Conservation (phyloP, 2,797 vertebrate genomes). For the Apogon hyalosoma region DNA sequence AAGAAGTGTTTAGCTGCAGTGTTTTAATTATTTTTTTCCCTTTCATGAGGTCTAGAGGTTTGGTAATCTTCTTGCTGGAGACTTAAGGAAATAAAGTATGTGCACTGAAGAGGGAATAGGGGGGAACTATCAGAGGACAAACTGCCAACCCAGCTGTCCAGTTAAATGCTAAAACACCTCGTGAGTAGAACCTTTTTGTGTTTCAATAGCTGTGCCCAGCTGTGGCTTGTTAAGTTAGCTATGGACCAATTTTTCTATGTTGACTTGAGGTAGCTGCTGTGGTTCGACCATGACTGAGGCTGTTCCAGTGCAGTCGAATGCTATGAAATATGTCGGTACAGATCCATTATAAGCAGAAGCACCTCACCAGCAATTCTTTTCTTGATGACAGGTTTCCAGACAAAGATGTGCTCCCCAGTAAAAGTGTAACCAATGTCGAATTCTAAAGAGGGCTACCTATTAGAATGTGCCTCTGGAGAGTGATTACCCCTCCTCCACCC, state of each 20-base stretch:
- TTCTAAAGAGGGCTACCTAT: conserved; percentile 1
- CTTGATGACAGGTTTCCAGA: conserved; percentile 36
- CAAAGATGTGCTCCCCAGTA: conserved; percentile 26
- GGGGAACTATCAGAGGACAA: conserved; percentile 34
- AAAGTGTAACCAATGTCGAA: conserved; percentile 9
- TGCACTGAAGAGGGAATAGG: conserved; percentile 10
- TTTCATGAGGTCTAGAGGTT: conserved; percentile 77
- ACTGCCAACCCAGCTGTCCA: conserved; percentile 43
- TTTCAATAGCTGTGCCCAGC: conserved; percentile 42
- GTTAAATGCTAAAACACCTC: conserved; percentile 62
- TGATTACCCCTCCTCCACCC: neutral
- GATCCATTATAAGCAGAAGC: conserved; percentile 33
- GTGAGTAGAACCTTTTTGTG: conserved; percentile 49
- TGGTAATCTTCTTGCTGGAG: conserved; percentile 53
- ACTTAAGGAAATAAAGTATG: conserved; percentile 35
- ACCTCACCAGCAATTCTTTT: conserved; percentile 21
- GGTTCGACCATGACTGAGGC: conserved; percentile 54
- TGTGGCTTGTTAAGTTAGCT: conserved; percentile 57
- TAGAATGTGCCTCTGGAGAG: neutral
- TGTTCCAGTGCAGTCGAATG: conserved; percentile 39
- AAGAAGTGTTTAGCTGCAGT: conserved; percentile 51
- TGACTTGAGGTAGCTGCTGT: conserved; percentile 41
- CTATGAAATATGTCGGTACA: conserved; percentile 26
- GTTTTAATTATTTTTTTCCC: conserved; percentile 66
- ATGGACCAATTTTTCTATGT: conserved; percentile 41